Evolutionary conservation across 2,888 invertebrate species (phyloP), one percentile per base, ranked within the genome.

Genomic region (Cheilosia scutellata): DNA sequence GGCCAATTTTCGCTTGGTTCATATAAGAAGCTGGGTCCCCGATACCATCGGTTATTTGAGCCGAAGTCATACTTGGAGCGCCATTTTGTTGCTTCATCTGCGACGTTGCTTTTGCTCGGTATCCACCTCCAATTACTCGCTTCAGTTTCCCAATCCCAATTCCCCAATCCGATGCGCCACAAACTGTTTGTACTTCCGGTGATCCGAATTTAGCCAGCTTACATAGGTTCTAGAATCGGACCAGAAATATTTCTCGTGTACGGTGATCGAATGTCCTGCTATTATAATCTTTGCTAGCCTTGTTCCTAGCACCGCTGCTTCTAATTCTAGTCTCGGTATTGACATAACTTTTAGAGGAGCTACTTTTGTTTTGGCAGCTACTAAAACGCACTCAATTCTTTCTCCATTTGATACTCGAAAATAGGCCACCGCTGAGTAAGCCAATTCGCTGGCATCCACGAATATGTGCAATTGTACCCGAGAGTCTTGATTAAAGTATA

Each of bases 31-130:
- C 5, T 25, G 4, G 57, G 55, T 4, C 44, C 70, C 5, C 33
- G 33, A 31, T 57, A 57, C 57, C 57, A 70, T 25, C 57, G 53
- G 33, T 57, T 70, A 4, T 57, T 13, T 13, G 70, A 47, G 5
- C 27, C 11, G 11, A 57, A 65, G 1, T 65, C 51, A 9, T 16
- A 16, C 25, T 53, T 66, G n/a, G 33, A 33, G 11, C 29, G 42
- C 55, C 47, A 65, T 47, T 75, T 75, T 20, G 63, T 75, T 3
- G 74, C 63, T n/a, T 65, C 74, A 55, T 63, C 74, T 6, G 63
- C 63, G 4, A 57, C 57, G 44, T 75, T 75, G 6, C 25, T 1
- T 13, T 72, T 62, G 13, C 60, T 62, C 13, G 53, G 29, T 16
- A 72, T 7, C 72, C 72, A 72, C 16, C 42, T 60, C 72, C 53